Conservation (phyloP, 2,888 invertebrate species). For the Caenorhabditis parvicauda region DNA sequence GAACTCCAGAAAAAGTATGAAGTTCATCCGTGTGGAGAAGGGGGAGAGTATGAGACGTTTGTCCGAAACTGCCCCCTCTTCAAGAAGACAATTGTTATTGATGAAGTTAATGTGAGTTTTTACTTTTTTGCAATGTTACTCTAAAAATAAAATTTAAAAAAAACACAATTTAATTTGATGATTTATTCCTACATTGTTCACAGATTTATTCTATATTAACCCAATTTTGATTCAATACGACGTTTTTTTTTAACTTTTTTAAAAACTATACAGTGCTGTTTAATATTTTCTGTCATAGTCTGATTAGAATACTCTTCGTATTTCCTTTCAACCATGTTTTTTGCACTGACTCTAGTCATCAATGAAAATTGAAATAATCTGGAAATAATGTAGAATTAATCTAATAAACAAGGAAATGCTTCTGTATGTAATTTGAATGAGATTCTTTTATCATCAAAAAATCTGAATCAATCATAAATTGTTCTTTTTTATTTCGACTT, state of each 20-base stretch:
- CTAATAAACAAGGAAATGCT: too few species aligned
- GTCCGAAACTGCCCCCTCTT: slow-evolving; percentile 95
- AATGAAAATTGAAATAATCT: too few species aligned
- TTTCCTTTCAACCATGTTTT: not conserved
- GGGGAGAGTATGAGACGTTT: slow-evolving; percentile 97
- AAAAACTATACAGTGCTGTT: not conserved
- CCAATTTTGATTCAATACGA: not conserved
- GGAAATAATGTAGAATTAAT: too few species aligned
- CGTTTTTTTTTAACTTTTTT: not conserved
- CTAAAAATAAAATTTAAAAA: not conserved
- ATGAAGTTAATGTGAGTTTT: slow-evolving; percentile 26
- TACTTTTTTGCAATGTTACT: not conserved
- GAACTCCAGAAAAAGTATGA: slow-evolving; percentile 90
- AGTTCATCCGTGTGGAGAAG: slow-evolving; percentile 93
- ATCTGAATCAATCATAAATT: too few species aligned
- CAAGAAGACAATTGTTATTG: slow-evolving; percentile 64
- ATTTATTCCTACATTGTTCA: not conserved
- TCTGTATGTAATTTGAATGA: too few species aligned
- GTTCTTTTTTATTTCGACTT: too few species aligned
- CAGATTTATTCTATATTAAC: not conserved
- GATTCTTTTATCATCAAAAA: too few species aligned
- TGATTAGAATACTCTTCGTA: slow-evolving; percentile 69
- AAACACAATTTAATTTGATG: not conserved
- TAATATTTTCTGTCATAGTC: too few species aligned
- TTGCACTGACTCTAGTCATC: too few species aligned